Evolutionary conservation across 2,888 invertebrate species (phyloP).

Genomic region (Euplagia quadripunctaria): DNA sequence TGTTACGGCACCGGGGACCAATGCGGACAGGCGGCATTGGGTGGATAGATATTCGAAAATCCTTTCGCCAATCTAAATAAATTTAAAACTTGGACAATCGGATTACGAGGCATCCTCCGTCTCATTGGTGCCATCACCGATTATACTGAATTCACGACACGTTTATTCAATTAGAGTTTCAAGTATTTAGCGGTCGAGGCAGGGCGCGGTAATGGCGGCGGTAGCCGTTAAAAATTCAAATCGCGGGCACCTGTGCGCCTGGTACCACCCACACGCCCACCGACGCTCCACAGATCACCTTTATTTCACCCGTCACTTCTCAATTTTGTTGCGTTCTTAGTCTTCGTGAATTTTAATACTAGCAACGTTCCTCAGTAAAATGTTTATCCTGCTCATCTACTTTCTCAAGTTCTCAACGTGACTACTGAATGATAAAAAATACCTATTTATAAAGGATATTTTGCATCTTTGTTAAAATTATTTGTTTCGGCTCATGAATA

Average conservation of each 20-base stretch:
- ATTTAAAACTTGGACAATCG: conserved; percentile 64
- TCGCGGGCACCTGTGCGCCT: conserved; percentile 46
- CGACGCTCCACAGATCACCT: conserved; percentile 32
- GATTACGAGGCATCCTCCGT: conserved; percentile 55
- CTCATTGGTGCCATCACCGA: conserved; percentile 63
- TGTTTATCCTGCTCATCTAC: conserved; percentile 2
- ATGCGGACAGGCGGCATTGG: background rate
- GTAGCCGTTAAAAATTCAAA: conserved; percentile 57
- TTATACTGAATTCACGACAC: conserved; percentile 72
- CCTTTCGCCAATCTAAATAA: conserved; percentile 65
- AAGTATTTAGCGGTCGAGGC: conserved; percentile 68
- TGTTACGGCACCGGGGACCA: conserved; percentile 44
- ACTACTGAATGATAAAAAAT: background rate
- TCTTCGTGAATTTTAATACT: conserved; percentile 34
- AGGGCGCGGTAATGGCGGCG: conserved; percentile 50
- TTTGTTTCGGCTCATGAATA: background rate
- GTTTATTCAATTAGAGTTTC: conserved; percentile 78
- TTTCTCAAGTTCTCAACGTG: background rate
- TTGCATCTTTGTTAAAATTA: background rate
- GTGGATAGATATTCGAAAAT: conserved; percentile 49
- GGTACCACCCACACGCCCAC: conserved; percentile 6
- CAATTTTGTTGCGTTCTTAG: conserved; percentile 25
- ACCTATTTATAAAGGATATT: background rate
- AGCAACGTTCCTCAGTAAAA: conserved; percentile 24
- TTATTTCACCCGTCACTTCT: conserved; percentile 35